Percentiles rank a stretch among this genome's conserved stretches.
These are phyloP conservation scores for Pandemis heparana DNA, from an alignment of 2,888 invertebrate species.

Conservation along the genomic window DNA sequence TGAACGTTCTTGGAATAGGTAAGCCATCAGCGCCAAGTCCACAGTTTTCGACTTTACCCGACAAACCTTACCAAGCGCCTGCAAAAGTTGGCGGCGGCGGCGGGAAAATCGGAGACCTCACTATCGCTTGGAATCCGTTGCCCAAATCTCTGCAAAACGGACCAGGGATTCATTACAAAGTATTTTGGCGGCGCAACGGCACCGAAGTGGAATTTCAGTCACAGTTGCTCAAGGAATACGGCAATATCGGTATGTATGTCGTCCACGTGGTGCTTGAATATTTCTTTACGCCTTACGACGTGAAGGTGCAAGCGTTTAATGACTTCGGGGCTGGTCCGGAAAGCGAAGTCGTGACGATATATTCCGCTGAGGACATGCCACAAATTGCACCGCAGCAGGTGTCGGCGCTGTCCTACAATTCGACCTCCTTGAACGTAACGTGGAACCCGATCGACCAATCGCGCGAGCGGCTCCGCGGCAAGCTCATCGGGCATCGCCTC, in stretches of 20 bases:
- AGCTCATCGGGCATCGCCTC: constrained; percentile 96
- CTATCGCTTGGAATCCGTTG: constrained; percentile 95
- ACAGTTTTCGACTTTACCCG: constrained; percentile 93
- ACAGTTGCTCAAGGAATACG: constrained; percentile 88
- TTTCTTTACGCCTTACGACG: constrained; percentile 94
- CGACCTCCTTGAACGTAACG: constrained; percentile 96
- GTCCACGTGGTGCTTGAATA: constrained; percentile 90
- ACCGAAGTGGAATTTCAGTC: constrained; percentile 92
- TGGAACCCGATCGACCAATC: constrained; percentile 96
- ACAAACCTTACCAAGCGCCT: constrained; percentile 92
- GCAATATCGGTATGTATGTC: constrained; percentile 92
- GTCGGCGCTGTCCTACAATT: constrained; percentile 92
- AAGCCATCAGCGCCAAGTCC: constrained; percentile 93
- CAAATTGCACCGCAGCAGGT: constrained; percentile 95
- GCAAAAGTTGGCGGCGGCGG: constrained; percentile 95
- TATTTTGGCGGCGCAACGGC: constrained; percentile 93
- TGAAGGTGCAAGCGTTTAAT: constrained; percentile 94
- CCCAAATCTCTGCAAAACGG: constrained; percentile 93
- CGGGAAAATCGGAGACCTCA: constrained; percentile 97
- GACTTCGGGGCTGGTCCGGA: constrained; percentile 93
- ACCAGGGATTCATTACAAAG: constrained; percentile 94
- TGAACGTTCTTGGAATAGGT: constrained; percentile 94
- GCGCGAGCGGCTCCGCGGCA: constrained; percentile 93
- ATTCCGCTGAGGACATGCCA: constrained; percentile 97
- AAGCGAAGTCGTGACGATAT: constrained; percentile 90